Evolutionary conservation across 2,113 vertebrate genomes (phyloP).

Genomic region (Vulpes ferrilata): DNA sequence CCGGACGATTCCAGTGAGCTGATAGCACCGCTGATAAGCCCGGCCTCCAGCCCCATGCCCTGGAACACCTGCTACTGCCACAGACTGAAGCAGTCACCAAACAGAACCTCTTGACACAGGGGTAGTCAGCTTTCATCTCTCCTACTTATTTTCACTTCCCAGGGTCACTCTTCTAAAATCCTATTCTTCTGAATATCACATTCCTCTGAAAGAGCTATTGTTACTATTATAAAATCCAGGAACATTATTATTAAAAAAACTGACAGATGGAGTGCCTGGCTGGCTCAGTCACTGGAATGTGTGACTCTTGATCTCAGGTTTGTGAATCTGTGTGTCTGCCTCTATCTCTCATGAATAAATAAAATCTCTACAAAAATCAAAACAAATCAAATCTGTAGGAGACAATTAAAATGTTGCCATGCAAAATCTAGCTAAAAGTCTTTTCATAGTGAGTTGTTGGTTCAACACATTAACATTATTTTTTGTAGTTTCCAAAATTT

Average conservation of each 20-base stretch:
- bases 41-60: background rate
- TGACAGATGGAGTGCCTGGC: background rate
- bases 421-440: background rate
- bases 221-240: background rate
- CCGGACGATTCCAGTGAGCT: accelerated
- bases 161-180: background rate
- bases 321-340: no score
- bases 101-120: background rate
- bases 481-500: background rate
- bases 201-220: background rate
- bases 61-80: background rate
- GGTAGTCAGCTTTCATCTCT: background rate
- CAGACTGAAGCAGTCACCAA: background rate
- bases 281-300: background rate
- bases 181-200: background rate
- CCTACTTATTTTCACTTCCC: background rate
- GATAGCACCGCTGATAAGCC: accelerated
- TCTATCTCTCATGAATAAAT: no score
- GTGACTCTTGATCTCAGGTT: background rate
- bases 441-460: background rate
- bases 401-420: background rate
- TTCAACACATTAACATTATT: background rate
- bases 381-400: background rate
- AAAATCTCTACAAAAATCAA: no score
- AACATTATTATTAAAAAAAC: background rate